Base-by-base conservation (phyloP, 2,797 vertebrate genomes). In the Coendou prehensilis region DNA sequence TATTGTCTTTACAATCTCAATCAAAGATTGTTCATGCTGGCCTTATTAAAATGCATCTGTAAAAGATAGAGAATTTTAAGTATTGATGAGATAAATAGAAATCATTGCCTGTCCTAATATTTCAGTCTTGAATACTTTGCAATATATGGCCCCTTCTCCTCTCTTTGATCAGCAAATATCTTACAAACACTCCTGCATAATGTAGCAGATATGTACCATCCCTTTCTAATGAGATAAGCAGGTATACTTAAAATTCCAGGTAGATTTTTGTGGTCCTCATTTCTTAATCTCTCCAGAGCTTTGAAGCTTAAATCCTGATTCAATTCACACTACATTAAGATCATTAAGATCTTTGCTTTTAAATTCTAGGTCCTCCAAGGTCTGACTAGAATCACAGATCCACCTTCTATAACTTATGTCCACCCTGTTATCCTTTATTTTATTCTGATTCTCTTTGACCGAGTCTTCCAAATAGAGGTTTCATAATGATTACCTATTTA, bases 191-290 rank as follows among this genome's bases (percentile, higher is more conserved):
- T 37, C 1, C 15, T 3, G 26, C 30, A 23, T 45, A 4, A 15
- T 8, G 6, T 15, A 5, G 0, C 22, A 69, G 4, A 4, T 71
- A 1, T 56, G 5, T 28, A 8, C 5, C 6, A 37, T 78, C 56
- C 2, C 5, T 37, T 37, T 88, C 11, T 33, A 13, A 6, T 57
- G 75, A 22, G 20, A 50, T 2, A 37, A 61, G 37, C 8, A 20
- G 4, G 6, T 26, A 50, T 30, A 33, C 26, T 41, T 86, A 75
- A 80, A 87, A 10, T 89, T 80, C 9, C 26, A 7, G 50, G 9
- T 75, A 84, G 2, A 64, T 81, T 57, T 64, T 76, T 63, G 5
- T 28, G 9, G 10, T 47, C 2, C 0, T 85, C 41, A 67, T 88
- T 93, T 92, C 23, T 78, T 67, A 59, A 56, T 15, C 2, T 92